Conservation (phyloP, 30 jellyfish, hydroid and myxozoan species). For the Catostylus mosaicus region DNA sequence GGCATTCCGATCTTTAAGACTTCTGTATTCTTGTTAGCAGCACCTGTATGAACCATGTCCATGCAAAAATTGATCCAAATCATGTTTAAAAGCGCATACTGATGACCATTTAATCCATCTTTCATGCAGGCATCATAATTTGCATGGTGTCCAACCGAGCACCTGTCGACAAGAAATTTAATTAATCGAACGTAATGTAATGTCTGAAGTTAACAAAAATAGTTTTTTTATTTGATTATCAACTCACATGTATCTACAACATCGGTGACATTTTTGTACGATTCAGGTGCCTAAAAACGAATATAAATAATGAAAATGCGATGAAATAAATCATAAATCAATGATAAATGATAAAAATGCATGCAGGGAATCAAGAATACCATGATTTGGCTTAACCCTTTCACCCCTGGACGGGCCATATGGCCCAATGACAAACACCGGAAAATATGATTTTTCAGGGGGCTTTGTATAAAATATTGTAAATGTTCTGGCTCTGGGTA, state of each 20-base stretch:
- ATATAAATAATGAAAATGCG: too few species aligned
- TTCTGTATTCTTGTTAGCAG: not conserved
- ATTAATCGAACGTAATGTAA: not conserved
- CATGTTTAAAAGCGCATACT: not conserved
- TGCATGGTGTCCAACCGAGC: not conserved
- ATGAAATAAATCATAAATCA: too few species aligned
- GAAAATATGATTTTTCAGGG: too few species aligned
- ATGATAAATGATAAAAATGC: too few species aligned
- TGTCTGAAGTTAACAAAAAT: too few species aligned
- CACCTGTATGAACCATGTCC: not conserved
- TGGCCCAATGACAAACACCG: too few species aligned
- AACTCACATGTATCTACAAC: slow-evolving; percentile 95
- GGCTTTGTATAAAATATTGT: too few species aligned
- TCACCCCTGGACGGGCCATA: too few species aligned
- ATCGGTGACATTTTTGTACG: slow-evolving; percentile 96
- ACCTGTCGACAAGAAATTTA: not conserved
- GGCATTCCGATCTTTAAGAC: not conserved
- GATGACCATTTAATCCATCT: not conserved
- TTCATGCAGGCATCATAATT: not conserved
- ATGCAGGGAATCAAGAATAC: too few species aligned
- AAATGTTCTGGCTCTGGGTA: too few species aligned
- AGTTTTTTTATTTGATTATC: not conserved
- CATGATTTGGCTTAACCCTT: too few species aligned
- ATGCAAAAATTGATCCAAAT: not conserved
- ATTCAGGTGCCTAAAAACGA: slow-evolving; percentile 89